Base-by-base conservation (phyloP, 2,888 invertebrate species). In the Nomada fucata region DNA sequence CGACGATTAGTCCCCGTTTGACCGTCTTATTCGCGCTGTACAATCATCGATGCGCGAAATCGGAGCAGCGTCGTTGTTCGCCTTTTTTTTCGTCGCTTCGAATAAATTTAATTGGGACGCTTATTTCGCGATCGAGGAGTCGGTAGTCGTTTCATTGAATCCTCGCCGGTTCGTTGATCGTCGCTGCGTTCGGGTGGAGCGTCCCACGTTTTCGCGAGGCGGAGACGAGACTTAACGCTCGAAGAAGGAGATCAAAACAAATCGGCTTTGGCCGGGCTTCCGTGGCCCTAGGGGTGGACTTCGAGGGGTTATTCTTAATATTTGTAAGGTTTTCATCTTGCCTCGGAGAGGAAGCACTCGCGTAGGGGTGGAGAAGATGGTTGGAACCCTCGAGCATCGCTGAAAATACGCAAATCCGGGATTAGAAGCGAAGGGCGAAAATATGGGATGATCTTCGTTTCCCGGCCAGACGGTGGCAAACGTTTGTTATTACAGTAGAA, bases 251-350 rank as follows among this genome's bases (percentile, higher is more conserved):
- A 91, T 90, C 90, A 90, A 90, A 91, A 91, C 91, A 92, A 92
- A 92, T 92, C 92, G 91, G 92, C 92, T 92, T 92, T 92, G 80
- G 89, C 87, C 86, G 88, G 92, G 92, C 90, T 91, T 92, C 90
- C 89, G 83, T 65, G 70, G 73, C 64, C 55, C 55, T 63, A 67
- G 68, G 76, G 80, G 81, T 63, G 83, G 77, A 84, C 76, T 82
- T 74, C 86, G 87, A 86, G 86, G 91, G 90, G 91, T 91, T 92
- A 90, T 91, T 91, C 91, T 91, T 92, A 90, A 92, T 92, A 92
- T 92, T 92, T 92, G 90, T 91, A 91, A 91, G 92, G 90, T 92
- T 92, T 92, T 92, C 91, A 88, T 91, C 90, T 87, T 71, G 83
- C 75, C 68, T 42, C n/a, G 67, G 26, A 44, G 61, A 63, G 77